Evolutionary conservation across 2,113 vertebrate species (phyloP), one percentile per base, ranked within the genome.

Genomic region (Trachemys scripta): DNA sequence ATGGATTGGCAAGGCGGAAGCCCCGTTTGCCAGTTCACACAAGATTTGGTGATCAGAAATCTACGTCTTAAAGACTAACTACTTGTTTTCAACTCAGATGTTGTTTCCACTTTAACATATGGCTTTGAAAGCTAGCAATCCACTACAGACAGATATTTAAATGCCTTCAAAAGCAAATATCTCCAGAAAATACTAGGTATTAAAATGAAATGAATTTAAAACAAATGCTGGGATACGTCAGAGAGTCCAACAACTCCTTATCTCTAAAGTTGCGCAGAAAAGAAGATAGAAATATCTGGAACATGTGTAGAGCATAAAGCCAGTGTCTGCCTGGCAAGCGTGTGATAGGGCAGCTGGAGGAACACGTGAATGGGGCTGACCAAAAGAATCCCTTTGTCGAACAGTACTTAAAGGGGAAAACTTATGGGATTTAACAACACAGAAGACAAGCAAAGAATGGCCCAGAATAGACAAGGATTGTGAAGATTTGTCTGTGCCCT

Each of bases 21-120:
- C 47, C 16, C 95, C 94, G 88, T 96, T 97, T 92, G 95, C 95
- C 95, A 94, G 90, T 93, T 95, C 95, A 97, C 94, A 96, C 93
- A 96, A 97, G 94, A 97, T 97, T 97, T 97, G 95, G 92, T 97
- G 89, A 86, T 81, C 62, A 90, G 88, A 97, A 95, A 91, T 88
- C 92, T 92, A 87, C 81, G 97, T 88, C 83, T 87, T 95, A 72
- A 89, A 81, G 62, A 94, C 14, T 50, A 50, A 50, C 50, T 50
- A 50, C 80, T 45, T 93, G 92, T 97, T 97, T 97, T 96, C 81
- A 13, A 78, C 78, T 91, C 27, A 56, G 80, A 97, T 75, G 29
- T 35, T 50, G 20, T 84, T 79, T 81, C 56, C 20, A 97, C 95
- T 76, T 12, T 94, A 31, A 54, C 65, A 96, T 87, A 96, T 90